phyloP scores from a whole-genome alignment of 2,888 invertebrate species.

The Drosophila imparisetae region DNA sequence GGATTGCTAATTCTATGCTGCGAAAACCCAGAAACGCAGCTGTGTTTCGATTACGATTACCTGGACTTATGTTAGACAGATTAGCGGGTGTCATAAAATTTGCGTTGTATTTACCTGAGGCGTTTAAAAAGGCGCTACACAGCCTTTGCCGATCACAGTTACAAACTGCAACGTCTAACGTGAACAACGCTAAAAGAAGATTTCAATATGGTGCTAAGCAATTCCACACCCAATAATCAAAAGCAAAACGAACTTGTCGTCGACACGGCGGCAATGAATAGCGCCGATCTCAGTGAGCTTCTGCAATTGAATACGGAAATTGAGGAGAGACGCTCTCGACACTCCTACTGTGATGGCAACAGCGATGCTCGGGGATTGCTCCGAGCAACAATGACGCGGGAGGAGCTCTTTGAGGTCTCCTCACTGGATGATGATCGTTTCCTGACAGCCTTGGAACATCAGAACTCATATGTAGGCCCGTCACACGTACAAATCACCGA shows the following conservation, averaged over 20 bases:
- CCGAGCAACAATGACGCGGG: conserved; percentile 72
- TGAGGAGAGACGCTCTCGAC: conserved; percentile 61
- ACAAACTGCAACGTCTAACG: conserved; percentile 67
- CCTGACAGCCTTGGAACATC: conserved; percentile 64
- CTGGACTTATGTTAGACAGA: conserved; percentile 42
- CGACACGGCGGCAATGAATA: conserved; percentile 76
- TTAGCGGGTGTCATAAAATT: conserved; percentile 41
- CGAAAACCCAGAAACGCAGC: conserved; percentile 52
- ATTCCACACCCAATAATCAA: conserved; percentile 61
- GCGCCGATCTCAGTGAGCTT: conserved; percentile 71
- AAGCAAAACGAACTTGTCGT: conserved; percentile 61
- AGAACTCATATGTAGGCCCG: conserved; percentile 57
- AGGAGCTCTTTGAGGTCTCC: conserved; percentile 79
- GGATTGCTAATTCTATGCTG: conserved; percentile 44
- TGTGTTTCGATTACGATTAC: conserved; percentile 33
- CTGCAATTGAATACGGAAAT: conserved; percentile 77
- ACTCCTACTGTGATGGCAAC: conserved; percentile 30
- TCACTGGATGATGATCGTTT: conserved; percentile 76
- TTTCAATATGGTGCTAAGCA: conserved; percentile 71
- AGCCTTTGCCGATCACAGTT: conserved; percentile 47
- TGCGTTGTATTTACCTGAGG: conserved; percentile 32
- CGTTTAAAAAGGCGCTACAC: conserved; percentile 41
- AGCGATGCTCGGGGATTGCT: conserved; percentile 50
- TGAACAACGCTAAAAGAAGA: conserved; percentile 36
- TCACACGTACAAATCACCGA: conserved; percentile 58